A percentile compares a stretch with the other conserved stretches of the same genome.
Conservation (phyloP, 2,888 invertebrate species). For the Reticulitermes lucifugus region DNA sequence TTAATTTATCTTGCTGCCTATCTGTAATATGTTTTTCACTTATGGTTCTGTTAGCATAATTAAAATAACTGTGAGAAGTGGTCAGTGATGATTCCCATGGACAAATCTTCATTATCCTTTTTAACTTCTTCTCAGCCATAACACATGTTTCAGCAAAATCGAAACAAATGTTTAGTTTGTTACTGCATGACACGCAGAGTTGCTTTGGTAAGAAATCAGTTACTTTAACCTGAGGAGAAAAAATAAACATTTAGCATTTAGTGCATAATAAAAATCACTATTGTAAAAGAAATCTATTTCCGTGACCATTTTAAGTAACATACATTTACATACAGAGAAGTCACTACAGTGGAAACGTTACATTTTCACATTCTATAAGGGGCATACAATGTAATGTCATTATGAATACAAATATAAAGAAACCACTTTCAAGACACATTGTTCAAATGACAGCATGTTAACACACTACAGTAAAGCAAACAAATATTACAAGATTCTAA, state of each 20-base stretch:
- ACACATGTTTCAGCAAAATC: constrained; percentile 29
- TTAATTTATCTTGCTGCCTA: background rate
- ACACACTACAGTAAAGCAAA: background rate
- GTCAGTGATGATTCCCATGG: background rate
- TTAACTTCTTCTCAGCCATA: constrained; percentile 34
- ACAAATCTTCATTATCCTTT: background rate
- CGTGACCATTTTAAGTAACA: background rate
- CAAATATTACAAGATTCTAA: background rate
- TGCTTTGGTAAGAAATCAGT: constrained; percentile 40
- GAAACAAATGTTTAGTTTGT: constrained; percentile 36
- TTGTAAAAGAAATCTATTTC: background rate
- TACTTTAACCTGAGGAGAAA: constrained; percentile 12
- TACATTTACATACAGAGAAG: background rate
- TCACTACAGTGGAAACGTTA: too few species aligned
- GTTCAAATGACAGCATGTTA: too few species aligned
- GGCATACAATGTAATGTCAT: too few species aligned
- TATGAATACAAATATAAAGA: too few species aligned
- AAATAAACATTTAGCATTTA: background rate
- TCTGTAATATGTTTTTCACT: background rate
- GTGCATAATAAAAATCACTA: background rate
- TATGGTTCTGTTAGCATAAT: background rate
- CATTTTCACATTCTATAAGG: background rate
- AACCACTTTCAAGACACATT: too few species aligned
- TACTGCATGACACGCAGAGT: constrained; percentile 24
- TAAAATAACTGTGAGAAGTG: background rate